Percentiles rank a stretch among this genome's conserved stretches.
Conservation (phyloP, 2,113 vertebrate genomes). For the Sprattus sprattus region DNA sequence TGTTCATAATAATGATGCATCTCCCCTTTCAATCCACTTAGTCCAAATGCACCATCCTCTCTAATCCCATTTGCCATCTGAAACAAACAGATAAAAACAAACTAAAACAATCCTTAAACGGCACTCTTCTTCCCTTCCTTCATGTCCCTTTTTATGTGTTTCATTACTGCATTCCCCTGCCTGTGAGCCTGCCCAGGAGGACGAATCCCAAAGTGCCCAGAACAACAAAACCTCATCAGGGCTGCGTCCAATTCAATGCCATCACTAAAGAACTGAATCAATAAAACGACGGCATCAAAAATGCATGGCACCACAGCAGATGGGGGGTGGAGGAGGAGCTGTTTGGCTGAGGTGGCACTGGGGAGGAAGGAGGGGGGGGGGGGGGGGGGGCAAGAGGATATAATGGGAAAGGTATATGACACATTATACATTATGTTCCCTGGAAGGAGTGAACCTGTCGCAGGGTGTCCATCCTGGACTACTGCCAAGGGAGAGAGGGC, state of each 20-base stretch:
- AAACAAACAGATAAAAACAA: not conserved
- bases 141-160: not conserved
- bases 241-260: not conserved
- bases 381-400: not conserved
- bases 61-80: not conserved
- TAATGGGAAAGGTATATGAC: not conserved
- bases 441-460: not conserved
- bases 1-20: not conserved
- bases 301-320: constrained; percentile 4
- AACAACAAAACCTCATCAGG: not conserved
- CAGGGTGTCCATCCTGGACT: not conserved
- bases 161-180: not conserved
- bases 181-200: not conserved
- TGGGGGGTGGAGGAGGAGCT: not conserved
- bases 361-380: not conserved
- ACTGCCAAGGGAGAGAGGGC: not conserved
- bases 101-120: not conserved
- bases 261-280: not conserved
- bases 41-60: not conserved
- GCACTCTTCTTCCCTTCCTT: not conserved
- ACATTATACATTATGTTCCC: not conserved
- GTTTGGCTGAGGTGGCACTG: not conserved
- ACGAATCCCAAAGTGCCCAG: not conserved
- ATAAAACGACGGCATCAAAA: not conserved
- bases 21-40: not conserved